Evolutionary conservation across 2,797 vertebrate genomes (phyloP), one percentile per base, ranked within the genome.

Genomic region (Anguilla megastoma): DNA sequence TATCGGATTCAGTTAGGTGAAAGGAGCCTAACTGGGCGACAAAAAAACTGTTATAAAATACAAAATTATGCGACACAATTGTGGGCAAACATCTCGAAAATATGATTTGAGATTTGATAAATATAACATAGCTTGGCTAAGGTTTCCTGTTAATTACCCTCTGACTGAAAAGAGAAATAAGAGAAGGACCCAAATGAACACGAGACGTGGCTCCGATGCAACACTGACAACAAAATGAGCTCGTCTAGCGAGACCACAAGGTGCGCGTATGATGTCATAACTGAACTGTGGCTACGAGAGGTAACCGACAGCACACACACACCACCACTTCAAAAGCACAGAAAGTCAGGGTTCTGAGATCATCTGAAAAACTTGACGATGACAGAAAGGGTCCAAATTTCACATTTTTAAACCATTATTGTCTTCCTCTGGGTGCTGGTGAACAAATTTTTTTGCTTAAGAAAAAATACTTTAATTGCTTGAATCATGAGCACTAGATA

Each of bases 11-110:
- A 52, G 58, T 9, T 80, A 54, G 36, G 56, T 80, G 54, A 24
- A 82, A 58, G 54, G 41, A 41, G 50, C 54, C 58, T 7, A 7
- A 45, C 54, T 48, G 54, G 48, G 69, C 82, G 24, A 33, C 52
- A 27, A 86, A 33, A 86, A 74, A 74, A 50, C 0, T 71, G 66
- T 86, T 74, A 69, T 56, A 30, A 50, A 24, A 60, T 87, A 9
- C 41, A 83, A 52, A 7, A 83, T 83, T 0, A 83, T 83, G 21
- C 66, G 10, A 9, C n/a, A 69, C 12, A 69, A 69, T n/a, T 69
- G 14, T 69, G 66, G 9, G 7, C 24, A 30, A 30, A 12, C 24
- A 24, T 8, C 24, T 24, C 10, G 8, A 9, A 33, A 74, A 74
- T 33, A 33, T 33, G 0, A 74, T 30, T 27, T 69, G 3, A 66